Evolutionary conservation across 2,797 vertebrate genomes (phyloP), one percentile per base, ranked within the genome.

Genomic region (Argentina silus): DNA sequence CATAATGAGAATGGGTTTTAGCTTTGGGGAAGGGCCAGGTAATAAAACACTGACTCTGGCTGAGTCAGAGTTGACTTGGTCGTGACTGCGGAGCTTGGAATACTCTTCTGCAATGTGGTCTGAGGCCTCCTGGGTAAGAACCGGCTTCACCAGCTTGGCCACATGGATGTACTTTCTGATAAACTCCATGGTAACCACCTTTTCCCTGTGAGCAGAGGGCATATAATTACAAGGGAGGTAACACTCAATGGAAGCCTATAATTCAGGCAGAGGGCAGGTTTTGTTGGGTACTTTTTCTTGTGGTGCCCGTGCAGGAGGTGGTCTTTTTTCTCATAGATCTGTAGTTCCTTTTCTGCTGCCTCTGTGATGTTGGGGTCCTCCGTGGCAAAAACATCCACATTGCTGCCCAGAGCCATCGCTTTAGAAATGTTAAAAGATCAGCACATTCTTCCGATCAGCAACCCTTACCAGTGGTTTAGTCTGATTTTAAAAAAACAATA

Each of bases 91-190:
- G 50, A 91, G 86, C 73, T 83, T 86, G 62, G 89, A 76, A 56
- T 91, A 91, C 64, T 91, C 85, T 61, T 90, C 87, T 3, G 89
- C 78, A 7, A 91, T 90, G 76, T 87, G 78, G 69, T 90, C 85
- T 0, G 89, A 89, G 12, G 88, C 85, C 64, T 88, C 85, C 77
- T 87, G 87, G 3, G 86, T 89, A 44, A 91, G 76, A 11, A 88
- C 79, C 0, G 89, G 89, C 69, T 85, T 89, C 67, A 90, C 76
- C 69, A 83, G 70, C 72, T 91, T 91, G 51, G 89, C 87, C 8
- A 91, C 80, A 11, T 91, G 86, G 50, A 91, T 85, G 61, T 91
- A 91, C 77, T 91, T 91, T 27, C 79, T 80, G 42, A 91, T 88
- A 50, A 91, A 91, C 81, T 89, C 88, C 85, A 86, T 87, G 19